These are phyloP conservation scores for Tringa solitaria DNA, from an alignment of 2,113 vertebrate species.

Conservation along the genomic window DNA sequence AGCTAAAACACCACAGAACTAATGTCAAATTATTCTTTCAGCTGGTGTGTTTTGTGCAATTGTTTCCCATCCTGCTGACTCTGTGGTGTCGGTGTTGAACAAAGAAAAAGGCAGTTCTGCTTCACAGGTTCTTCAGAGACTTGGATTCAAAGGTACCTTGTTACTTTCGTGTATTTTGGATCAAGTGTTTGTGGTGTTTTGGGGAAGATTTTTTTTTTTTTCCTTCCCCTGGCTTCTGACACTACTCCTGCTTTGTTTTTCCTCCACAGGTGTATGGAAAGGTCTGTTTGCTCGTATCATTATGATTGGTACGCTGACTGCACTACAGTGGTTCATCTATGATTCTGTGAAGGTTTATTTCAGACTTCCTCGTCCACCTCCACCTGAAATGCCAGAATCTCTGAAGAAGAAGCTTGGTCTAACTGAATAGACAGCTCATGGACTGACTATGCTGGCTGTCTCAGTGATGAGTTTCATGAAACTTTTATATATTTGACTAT, in stretches of 20 bases:
- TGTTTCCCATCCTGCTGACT: slow-evolving; percentile 96
- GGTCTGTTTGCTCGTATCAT: slow-evolving; percentile 97
- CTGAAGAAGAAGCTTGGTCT: slow-evolving; percentile 98
- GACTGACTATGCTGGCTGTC: slow-evolving; percentile 74
- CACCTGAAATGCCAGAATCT: slow-evolving; percentile 98
- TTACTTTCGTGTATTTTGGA: not conserved
- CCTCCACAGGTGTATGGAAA: slow-evolving; percentile 92
- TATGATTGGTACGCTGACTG: slow-evolving; percentile 99
- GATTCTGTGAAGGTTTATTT: slow-evolving; percentile 99
- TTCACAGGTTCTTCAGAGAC: slow-evolving; percentile 83
- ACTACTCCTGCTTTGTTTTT: not conserved
- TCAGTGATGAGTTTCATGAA: slow-evolving; percentile 70
- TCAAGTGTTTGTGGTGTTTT: not conserved
- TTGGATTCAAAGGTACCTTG: slow-evolving; percentile 85
- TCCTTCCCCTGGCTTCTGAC: not conserved
- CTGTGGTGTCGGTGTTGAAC: slow-evolving; percentile 96
- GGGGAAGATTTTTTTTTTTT: not conserved
- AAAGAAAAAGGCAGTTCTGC: slow-evolving; percentile 95
- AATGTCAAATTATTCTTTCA: slow-evolving; percentile 67
- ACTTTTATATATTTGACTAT: slow-evolving; percentile 80
- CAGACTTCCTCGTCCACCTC: slow-evolving; percentile 95
- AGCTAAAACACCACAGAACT: not conserved
- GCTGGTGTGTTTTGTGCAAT: slow-evolving; percentile 98
- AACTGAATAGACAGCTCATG: slow-evolving; percentile 78
- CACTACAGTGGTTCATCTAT: slow-evolving; percentile 99